Conservation (phyloP, 2,888 invertebrate species). For the Nephrotoma appendiculata region DNA sequence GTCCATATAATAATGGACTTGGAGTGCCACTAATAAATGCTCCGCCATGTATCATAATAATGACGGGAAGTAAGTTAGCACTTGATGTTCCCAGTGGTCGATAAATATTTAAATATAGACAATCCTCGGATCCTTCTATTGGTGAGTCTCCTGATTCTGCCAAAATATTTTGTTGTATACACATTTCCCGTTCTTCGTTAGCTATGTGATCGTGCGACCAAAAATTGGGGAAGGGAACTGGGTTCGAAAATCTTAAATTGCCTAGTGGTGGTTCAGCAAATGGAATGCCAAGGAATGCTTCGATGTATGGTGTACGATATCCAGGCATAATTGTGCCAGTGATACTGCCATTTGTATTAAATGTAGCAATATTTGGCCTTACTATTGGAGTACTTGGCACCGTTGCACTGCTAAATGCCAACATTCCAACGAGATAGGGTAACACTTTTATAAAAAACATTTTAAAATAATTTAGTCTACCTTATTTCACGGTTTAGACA, state of each 20-base stretch:
- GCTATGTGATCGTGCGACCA: background rate
- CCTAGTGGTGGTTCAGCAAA: slow-evolving; percentile 59
- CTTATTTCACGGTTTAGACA: no score
- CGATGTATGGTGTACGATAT: slow-evolving; percentile 53
- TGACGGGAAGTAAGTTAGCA: slow-evolving; percentile 21
- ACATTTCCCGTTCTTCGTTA: slow-evolving; percentile 19
- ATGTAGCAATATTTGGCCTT: background rate
- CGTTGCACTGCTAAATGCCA: background rate
- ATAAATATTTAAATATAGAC: slow-evolving; percentile 27
- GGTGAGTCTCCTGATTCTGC: slow-evolving; percentile 6
- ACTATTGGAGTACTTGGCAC: background rate
- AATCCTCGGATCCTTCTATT: slow-evolving; percentile 25
- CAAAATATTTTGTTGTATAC: slow-evolving; percentile 24
- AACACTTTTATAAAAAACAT: background rate
- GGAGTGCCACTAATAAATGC: slow-evolving; percentile 22
- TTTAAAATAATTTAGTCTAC: background rate
- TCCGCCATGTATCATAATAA: slow-evolving; percentile 31
- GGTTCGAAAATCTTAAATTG: slow-evolving; percentile 38
- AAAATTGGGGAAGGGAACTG: background rate
- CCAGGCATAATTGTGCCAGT: background rate
- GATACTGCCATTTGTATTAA: background rate
- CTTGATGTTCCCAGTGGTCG: slow-evolving; percentile 15
- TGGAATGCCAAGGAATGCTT: slow-evolving; percentile 57
- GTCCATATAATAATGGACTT: slow-evolving; percentile 15
- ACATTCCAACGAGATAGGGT: background rate